Evolutionary conservation across 1,140 invertebrate species (phyloP).

Genomic region (Caenorhabditis elegans): DNA sequence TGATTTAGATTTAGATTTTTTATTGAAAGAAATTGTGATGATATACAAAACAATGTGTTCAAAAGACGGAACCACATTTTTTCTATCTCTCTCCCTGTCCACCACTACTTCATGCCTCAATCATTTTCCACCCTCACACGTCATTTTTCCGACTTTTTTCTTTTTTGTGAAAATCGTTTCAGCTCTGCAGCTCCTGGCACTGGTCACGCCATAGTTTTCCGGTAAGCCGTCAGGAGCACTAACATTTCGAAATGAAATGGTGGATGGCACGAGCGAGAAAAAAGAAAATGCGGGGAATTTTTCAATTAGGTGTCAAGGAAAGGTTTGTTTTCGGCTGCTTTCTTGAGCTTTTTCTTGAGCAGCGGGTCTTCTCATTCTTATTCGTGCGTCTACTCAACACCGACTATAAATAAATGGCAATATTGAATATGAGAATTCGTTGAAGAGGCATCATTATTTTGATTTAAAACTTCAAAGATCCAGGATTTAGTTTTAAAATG

Average conservation of each 20-base stretch:
- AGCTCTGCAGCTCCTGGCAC: neutral
- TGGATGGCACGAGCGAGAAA: neutral
- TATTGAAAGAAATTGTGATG: too few relatives aligned
- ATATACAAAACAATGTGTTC: too few relatives aligned
- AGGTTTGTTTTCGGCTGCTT: conserved; percentile 15
- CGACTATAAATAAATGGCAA: neutral
- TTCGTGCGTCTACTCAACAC: neutral
- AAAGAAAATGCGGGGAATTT: neutral
- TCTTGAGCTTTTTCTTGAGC: neutral
- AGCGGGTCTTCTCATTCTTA: too few relatives aligned
- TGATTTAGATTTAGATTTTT: too few relatives aligned
- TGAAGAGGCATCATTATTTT: neutral
- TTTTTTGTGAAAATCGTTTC: neutral
- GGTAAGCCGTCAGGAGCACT: neutral
- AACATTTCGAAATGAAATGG: conserved; percentile 27
- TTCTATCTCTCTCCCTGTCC: too few relatives aligned
- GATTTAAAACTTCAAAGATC: too few relatives aligned
- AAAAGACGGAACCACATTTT: too few relatives aligned
- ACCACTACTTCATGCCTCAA: neutral
- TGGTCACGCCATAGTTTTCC: conserved; percentile 8
- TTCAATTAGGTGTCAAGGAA: conserved; percentile 25
- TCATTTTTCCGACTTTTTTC: neutral
- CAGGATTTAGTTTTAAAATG: too few relatives aligned
- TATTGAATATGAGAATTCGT: neutral
- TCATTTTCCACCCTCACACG: neutral